Evolutionary conservation across 2,888 invertebrate genomes (phyloP), one percentile per base, ranked within the genome.

Genomic region (Eurois occulta): DNA sequence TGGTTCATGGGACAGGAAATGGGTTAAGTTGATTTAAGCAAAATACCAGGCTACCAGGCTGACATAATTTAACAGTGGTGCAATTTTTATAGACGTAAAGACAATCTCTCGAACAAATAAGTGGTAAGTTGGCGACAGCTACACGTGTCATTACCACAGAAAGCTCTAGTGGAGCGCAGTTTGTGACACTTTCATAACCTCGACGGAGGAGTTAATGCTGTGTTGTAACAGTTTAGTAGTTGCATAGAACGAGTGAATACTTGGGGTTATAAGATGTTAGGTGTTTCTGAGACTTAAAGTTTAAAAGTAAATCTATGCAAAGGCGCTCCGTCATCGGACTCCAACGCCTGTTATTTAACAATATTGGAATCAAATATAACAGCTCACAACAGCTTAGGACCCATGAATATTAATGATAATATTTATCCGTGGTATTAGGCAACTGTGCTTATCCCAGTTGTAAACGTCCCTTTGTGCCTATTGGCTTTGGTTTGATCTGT

Each of bases 111-210:
- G 65, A 66, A 71, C 46, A 80, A 72, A 67, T 85, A 55, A 77
- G 67, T 67, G 65, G 66, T 67, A 71, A 72, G 67, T 73, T 77
- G 52, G 35, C 62, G 66, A 70, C 62, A 72, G 16, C 55, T 62
- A 80, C 79, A 85, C 84, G 81, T 83, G 78, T 86, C 79, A 86
- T 86, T 86, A 86, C n/a, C 41, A n/a, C 41, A 41, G 41, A 65
- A 72, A 78, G 65, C 71, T 71, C 46, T 64, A 85, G 83, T 87
- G 88, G 88, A 88, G 86, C 86, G 80, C 85, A 84, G 84, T 88
- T 83, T 74, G 72, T 77, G 84, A 85, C 82, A 85, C 78, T 67
- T 83, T 82, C 80, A 82, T 81, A 87, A 75, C 77, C 72, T 72
- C 46, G 8, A 18, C n/a, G 60, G 24, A 16, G 58, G 46, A 79